phyloP scores from a whole-genome alignment of 2,888 invertebrate genomes.

The Syrista parreyssii region DNA sequence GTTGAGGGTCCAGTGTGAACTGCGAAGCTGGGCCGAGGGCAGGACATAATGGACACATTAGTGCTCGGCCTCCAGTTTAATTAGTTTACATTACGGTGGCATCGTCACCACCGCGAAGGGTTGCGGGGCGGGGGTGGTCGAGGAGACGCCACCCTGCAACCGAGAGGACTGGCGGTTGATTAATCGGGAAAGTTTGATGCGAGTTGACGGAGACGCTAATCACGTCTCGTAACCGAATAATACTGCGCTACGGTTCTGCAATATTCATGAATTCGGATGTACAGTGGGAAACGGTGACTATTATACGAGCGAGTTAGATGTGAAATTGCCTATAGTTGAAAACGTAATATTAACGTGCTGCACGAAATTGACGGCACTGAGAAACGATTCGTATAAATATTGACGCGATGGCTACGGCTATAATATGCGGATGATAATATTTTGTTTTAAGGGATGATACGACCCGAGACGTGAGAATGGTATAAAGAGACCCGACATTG shows the following conservation, averaged over 20 bases:
- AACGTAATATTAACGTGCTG: neutral
- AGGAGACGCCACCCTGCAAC: constrained; percentile 23
- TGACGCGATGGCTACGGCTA: neutral
- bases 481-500: constrained; percentile 51
- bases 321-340: neutral
- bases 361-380: neutral
- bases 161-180: constrained; percentile 50
- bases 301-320: constrained; percentile 19
- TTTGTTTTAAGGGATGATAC: neutral
- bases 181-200: constrained; percentile 65
- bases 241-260: constrained; percentile 25
- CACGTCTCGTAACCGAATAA: constrained; percentile 61
- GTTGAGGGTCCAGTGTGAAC: constrained; percentile 46
- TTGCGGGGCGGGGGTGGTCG: constrained; percentile 24
- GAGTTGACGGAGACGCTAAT: constrained; percentile 63
- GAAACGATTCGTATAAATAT: neutral
- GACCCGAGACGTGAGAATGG: neutral
- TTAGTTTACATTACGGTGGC: constrained; percentile 64
- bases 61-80: constrained; percentile 62
- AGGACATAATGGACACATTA: constrained; percentile 64
- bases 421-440: neutral
- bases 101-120: constrained; percentile 56
- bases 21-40: constrained; percentile 44
- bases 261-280: constrained; percentile 40
- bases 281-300: constrained; percentile 42